A percentile compares a stretch with the other conserved stretches of the same genome.
Evolutionary conservation across 2,797 vertebrate species (phyloP).

Genomic region (Carcharodon carcharias): DNA sequence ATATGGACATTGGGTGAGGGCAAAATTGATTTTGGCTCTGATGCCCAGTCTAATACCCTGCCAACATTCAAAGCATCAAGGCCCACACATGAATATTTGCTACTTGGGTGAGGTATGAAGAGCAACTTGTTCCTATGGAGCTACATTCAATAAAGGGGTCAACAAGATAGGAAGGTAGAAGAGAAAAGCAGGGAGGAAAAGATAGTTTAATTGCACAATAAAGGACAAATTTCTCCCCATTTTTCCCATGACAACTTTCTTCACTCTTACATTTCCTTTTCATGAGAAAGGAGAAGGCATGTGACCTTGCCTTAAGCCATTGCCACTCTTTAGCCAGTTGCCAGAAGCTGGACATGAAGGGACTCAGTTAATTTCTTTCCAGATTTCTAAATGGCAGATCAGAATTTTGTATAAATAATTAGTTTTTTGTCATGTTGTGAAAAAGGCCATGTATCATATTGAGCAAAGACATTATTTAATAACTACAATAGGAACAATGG

Average conservation of each 20-base stretch:
- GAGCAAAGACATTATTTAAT: neutral
- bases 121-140: neutral
- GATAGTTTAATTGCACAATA: neutral
- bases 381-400: neutral
- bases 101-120: neutral
- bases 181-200: neutral
- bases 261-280: neutral
- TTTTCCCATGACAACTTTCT: neutral
- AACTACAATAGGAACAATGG: neutral
- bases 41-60: neutral
- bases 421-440: neutral
- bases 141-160: neutral
- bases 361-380: neutral
- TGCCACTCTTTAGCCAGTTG: neutral
- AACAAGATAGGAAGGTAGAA: neutral
- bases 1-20: slow-evolving; percentile 10
- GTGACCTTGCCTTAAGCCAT: neutral
- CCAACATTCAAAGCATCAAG: neutral
- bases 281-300: neutral
- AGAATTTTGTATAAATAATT: neutral
- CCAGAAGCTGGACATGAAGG: neutral
- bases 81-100: neutral
- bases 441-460: too few species aligned
- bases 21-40: neutral
- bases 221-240: neutral